These are phyloP conservation scores for Timandra comae DNA, from an alignment of 2,888 invertebrate genomes.

Conservation along the genomic window DNA sequence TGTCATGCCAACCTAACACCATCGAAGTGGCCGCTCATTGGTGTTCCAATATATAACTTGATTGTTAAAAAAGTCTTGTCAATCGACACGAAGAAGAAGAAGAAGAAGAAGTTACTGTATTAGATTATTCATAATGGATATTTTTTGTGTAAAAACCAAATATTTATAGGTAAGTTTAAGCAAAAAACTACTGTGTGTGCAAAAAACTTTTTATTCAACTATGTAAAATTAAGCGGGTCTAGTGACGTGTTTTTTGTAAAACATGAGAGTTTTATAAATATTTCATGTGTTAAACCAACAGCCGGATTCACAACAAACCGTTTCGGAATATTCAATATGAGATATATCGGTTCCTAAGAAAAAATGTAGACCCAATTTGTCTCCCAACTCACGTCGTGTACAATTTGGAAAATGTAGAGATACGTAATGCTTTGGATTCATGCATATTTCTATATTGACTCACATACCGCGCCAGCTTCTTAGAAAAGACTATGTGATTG, in stretches of 20 bases:
- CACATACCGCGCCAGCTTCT: slow-evolving; percentile 25
- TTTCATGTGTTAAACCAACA: slow-evolving; percentile 9
- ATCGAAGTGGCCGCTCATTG: too few relatives aligned
- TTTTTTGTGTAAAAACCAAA: too few relatives aligned
- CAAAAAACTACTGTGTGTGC: too few relatives aligned
- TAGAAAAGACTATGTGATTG: slow-evolving; percentile 15
- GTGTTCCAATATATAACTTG: too few relatives aligned
- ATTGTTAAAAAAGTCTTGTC: too few relatives aligned
- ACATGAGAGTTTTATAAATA: slow-evolving; percentile 8
- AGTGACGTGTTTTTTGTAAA: slow-evolving; percentile 15
- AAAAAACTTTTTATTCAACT: too few relatives aligned
- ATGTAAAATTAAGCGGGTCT: too few relatives aligned
- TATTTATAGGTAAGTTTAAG: too few relatives aligned
- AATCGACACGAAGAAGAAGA: too few relatives aligned
- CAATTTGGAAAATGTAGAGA: slow-evolving; percentile 49
- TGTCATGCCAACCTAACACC: too few relatives aligned
- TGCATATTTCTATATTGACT: slow-evolving; percentile 42
- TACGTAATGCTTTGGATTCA: slow-evolving; percentile 43
- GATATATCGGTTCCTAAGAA: slow-evolving; percentile 37
- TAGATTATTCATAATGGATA: too few relatives aligned
- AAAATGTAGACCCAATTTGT: slow-evolving; percentile 48
- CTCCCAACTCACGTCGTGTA: slow-evolving; percentile 45
- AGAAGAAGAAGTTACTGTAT: too few relatives aligned
- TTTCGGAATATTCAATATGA: slow-evolving; percentile 39
- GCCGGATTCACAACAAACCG: slow-evolving; percentile 29